These are phyloP conservation scores for Maccullochella peelii DNA, from an alignment of 2,113 vertebrate species.

Conservation along the genomic window DNA sequence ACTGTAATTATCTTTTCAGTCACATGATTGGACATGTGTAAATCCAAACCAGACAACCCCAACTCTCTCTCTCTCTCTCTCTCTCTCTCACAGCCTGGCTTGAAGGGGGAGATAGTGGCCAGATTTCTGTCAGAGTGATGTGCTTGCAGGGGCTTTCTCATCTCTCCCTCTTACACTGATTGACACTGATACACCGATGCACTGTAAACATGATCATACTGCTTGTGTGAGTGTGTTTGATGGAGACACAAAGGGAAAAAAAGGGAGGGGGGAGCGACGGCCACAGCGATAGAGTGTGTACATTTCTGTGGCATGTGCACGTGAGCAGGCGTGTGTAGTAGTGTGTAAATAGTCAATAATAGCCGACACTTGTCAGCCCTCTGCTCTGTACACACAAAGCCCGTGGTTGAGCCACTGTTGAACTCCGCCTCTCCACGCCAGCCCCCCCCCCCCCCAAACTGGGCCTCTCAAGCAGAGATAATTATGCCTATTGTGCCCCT, in stretches of 20 bases:
- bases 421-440: conserved; percentile 72
- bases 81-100: conserved; percentile 60
- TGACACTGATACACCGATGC: conserved; percentile 80
- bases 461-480: conserved; percentile 83
- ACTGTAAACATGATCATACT: conserved; percentile 62
- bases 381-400: conserved; percentile 84
- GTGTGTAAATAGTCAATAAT: conserved; percentile 87
- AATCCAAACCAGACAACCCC: neutral
- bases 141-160: conserved; percentile 74
- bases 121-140: conserved; percentile 82
- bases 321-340: conserved; percentile 73
- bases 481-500: conserved; percentile 82
- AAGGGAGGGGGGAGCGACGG: conserved; percentile 15
- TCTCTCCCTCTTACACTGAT: conserved; percentile 76
- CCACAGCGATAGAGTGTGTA: conserved; percentile 16
- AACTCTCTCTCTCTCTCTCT: conserved; percentile 4
- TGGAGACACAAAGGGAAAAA: conserved; percentile 48
- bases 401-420: conserved; percentile 83
- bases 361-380: conserved; percentile 85
- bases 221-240: conserved; percentile 55
- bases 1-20: conserved; percentile 3
- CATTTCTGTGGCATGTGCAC: conserved; percentile 66
- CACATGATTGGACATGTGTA: neutral
- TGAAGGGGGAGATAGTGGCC: conserved; percentile 75
- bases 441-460: conserved; percentile 28